These are phyloP conservation scores for Cyprinus carpio DNA, from an alignment of 2,113 vertebrate genomes.

Conservation along the genomic window DNA sequence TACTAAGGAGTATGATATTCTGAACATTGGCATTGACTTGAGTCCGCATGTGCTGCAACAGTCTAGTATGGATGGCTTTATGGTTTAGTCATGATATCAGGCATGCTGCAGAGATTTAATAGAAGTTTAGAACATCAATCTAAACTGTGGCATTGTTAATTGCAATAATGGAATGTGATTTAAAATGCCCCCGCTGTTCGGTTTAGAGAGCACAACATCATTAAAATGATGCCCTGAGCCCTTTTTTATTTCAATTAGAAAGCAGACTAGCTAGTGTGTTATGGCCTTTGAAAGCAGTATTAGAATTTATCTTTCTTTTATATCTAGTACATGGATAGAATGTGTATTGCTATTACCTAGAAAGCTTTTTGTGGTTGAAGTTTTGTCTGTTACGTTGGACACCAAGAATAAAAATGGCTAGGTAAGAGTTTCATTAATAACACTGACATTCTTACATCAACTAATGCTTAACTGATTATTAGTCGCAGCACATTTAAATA, in stretches of 20 bases:
- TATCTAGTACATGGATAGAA: neutral
- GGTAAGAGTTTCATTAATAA: neutral
- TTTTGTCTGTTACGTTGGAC: neutral
- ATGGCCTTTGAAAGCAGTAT: neutral
- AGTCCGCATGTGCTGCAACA: neutral
- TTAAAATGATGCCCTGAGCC: slow-evolving; percentile 44
- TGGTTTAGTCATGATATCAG: neutral
- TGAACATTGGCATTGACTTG: neutral
- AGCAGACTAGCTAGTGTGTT: neutral
- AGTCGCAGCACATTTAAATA: neutral
- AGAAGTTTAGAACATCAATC: neutral
- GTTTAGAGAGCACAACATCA: slow-evolving; percentile 35
- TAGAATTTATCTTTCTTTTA: neutral
- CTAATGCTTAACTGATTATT: neutral
- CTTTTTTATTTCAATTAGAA: slow-evolving; percentile 34
- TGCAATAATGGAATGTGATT: slow-evolving; percentile 38
- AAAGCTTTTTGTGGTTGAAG: neutral
- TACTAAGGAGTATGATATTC: neutral
- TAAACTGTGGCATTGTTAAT: slow-evolving; percentile 43
- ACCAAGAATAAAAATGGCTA: neutral
- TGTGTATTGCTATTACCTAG: neutral
- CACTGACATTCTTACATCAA: neutral
- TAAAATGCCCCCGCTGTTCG: neutral
- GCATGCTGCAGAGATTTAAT: neutral
- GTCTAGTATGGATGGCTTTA: neutral